A percentile compares a stretch with the other conserved stretches of the same genome.
Conservation (phyloP, 2,888 invertebrate genomes). For the Agrotis ipsilon region DNA sequence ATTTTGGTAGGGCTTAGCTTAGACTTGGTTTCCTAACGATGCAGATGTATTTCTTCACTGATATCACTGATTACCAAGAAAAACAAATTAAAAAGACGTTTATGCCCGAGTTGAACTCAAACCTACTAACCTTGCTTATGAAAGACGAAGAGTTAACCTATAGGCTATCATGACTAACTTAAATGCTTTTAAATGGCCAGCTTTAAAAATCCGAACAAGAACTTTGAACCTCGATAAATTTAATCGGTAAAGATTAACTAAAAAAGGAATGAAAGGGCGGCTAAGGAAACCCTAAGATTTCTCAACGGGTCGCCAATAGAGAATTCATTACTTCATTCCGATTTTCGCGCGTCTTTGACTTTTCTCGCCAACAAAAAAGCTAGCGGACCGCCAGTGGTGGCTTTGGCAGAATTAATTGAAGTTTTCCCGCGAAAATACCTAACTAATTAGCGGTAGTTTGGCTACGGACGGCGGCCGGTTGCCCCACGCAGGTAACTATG, state of each 20-base stretch:
- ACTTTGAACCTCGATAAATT: constrained; percentile 48
- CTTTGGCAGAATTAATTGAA: constrained; percentile 85
- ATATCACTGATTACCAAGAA: too few relatives aligned
- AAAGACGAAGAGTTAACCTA: too few relatives aligned
- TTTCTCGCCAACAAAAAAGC: constrained; percentile 74
- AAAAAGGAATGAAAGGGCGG: constrained; percentile 65
- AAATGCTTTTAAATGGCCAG: constrained; percentile 5
- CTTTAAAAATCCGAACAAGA: constrained; percentile 26
- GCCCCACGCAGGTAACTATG: constrained; percentile 65
- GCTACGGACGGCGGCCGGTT: constrained; percentile 60
- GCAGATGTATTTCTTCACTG: too few relatives aligned
- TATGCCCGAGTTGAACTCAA: too few relatives aligned
- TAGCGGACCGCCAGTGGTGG: constrained; percentile 69
- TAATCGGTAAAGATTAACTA: constrained; percentile 58
- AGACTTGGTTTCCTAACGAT: too few relatives aligned
- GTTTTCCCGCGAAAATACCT: constrained; percentile 84
- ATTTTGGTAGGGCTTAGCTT: too few relatives aligned
- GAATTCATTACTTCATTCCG: constrained; percentile 80
- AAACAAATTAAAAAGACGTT: too few relatives aligned
- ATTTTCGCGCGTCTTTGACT: constrained; percentile 79
- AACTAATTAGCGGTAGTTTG: constrained; percentile 82
- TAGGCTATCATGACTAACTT: background rate
- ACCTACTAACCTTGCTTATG: too few relatives aligned
- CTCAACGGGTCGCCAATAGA: constrained; percentile 73
- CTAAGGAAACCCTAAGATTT: constrained; percentile 58